phyloP scores from a whole-genome alignment of 2,113 vertebrate genomes.

The Zingel zingel region DNA sequence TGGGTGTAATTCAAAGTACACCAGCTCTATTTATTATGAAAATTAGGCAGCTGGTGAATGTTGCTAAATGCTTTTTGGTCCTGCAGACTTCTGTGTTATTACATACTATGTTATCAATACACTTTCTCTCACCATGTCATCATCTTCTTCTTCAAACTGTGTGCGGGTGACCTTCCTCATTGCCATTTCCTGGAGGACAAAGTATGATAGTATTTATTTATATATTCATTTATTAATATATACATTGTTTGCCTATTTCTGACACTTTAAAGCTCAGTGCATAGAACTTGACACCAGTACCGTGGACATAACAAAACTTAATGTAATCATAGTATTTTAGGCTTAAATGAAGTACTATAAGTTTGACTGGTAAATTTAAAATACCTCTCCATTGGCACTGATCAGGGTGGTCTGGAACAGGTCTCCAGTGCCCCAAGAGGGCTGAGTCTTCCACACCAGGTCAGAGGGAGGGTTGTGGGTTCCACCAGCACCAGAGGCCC shows the following conservation, averaged over 20 bases:
- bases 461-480: conserved; percentile 92
- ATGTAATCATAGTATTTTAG: not conserved
- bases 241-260: not conserved
- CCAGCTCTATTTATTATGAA: not conserved
- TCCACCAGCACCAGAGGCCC: conserved; percentile 90
- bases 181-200: conserved; percentile 90
- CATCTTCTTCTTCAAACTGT: conserved; percentile 89
- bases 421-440: conserved; percentile 93
- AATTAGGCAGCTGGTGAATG: not conserved
- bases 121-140: conserved; percentile 79
- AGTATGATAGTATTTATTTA: not conserved
- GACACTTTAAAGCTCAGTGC: not conserved
- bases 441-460: conserved; percentile 93
- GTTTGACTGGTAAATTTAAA: not conserved
- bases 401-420: conserved; percentile 92
- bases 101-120: not conserved
- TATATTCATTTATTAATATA: no score
- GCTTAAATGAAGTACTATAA: not conserved
- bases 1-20: not conserved
- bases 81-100: not conserved
- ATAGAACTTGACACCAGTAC: not conserved
- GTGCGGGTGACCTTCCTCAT: conserved; percentile 95
- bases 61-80: not conserved
- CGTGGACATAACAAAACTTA: no score
- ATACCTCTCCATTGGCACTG: conserved; percentile 91